Base-by-base conservation (phyloP, 2,888 invertebrate genomes). In the Norana najaformis region DNA sequence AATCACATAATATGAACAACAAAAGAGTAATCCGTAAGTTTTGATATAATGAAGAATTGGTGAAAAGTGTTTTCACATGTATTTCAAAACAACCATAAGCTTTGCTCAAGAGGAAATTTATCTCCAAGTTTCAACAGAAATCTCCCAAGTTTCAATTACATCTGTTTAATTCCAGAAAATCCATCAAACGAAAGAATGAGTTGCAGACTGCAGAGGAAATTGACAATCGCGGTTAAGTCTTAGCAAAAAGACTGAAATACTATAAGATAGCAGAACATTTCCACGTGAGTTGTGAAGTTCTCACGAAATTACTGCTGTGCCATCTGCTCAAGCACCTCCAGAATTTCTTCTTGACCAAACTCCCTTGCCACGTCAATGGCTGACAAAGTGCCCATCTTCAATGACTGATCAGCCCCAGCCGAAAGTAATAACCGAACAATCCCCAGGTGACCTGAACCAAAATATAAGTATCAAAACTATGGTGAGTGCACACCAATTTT, bases 361-460 rank as follows among this genome's bases (percentile, higher is more conserved):
- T 94, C 94, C 90, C 92, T 91, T 3, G 94, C 94, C 85, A 94
- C 93, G 89, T 94, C 94, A 18, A 91, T 35, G 14, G 93, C 92
- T 13, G 93, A 93, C 37, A 93, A 91, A 36, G 93, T 93, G 23
- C 93, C 94, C 94, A 94, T 94, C 91, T 93, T 93, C 14, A 93
- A 82, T 3, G 88, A 90, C 1, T 89, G 91, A 90, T 94, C 93
- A 82, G 94, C 94, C 83, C 93, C 93, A 39, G 93, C 92, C 88
- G 92, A 92, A 38, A 94, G 88, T 47, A 94, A 91, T 39, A 93
- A 91, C 89, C 93, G 93, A 11, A 94, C 94, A 20, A 94, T 93
- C 83, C 93, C 93, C 85, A 91, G 92, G 90, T 94, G 93, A 89
- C 94, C 94, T 94, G 92, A 30, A 92, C 91, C 5, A 91, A 36